Evolutionary conservation across 2,797 vertebrate species (phyloP).

Genomic region (Spinibarbus caldwelli): DNA sequence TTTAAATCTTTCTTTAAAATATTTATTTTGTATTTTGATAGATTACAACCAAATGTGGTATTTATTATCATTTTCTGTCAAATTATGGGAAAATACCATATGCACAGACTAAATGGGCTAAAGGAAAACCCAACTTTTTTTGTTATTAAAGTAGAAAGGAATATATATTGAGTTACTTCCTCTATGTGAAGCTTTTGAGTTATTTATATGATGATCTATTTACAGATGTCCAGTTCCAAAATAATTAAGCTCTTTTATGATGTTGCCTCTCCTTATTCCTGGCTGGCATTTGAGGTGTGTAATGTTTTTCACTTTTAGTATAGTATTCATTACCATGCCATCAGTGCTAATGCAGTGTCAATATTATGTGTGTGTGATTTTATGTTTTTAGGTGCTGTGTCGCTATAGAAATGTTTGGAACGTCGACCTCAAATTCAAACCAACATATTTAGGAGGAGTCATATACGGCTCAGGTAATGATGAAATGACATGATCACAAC

Average conservation of each 20-base stretch:
- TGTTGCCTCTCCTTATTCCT: slow-evolving; percentile 88
- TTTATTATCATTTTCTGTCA: too few relatives aligned
- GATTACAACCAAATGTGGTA: too few relatives aligned
- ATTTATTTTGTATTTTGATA: too few relatives aligned
- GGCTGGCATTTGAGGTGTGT: slow-evolving; percentile 88
- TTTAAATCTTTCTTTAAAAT: too few relatives aligned
- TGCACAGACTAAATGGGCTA: too few relatives aligned
- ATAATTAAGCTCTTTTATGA: slow-evolving; percentile 86
- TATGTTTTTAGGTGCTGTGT: slow-evolving; percentile 81
- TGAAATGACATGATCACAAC: not conserved
- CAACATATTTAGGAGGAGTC: slow-evolving; percentile 80
- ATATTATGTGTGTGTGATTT: not conserved
- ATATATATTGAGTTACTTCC: too few relatives aligned
- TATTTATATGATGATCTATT: not conserved
- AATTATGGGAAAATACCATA: too few relatives aligned
- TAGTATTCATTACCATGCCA: not conserved
- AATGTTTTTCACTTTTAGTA: not conserved
- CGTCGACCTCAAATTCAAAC: slow-evolving; percentile 83
- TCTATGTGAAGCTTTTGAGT: not conserved
- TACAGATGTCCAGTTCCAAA: slow-evolving; percentile 2
- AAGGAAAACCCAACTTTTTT: too few relatives aligned
- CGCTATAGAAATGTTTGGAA: slow-evolving; percentile 90
- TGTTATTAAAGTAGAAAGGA: too few relatives aligned
- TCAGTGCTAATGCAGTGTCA: not conserved
- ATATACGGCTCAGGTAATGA: slow-evolving; percentile 82